Evolutionary conservation across 1,140 invertebrate genomes (phyloP), one percentile per base, ranked within the genome.

Genomic region (Tetranychus urticae): DNA sequence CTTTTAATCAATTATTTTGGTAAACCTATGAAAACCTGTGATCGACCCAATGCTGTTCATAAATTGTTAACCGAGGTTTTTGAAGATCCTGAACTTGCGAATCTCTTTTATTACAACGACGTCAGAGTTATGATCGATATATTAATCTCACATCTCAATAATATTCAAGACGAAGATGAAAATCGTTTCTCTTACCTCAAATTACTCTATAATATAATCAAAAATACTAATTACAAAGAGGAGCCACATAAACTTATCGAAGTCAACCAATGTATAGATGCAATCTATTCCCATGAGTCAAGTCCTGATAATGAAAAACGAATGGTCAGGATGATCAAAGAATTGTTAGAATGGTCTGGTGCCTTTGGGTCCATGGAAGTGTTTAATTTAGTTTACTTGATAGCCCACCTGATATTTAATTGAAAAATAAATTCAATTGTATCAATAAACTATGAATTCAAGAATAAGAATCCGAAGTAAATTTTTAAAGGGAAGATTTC

Each of bases 51-150:
- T 74, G 87, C 88, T 6, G 81, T 91, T 13, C 73, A 92, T 54
- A 91, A 92, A 73, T 77, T 94, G 63, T 81, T 88, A 61, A 81
- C 81, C 48, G 88, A 93, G 71, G 71, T 92, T 56, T 90, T 90
- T 70, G 81, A 78, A 55, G 79, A 78, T 57, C 75, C 79, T 59
- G 74, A 78, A 48, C 88, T 87, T 5, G 83, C 88, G 1, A 77
- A 79, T 65, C 77, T 92, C 45, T 87, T 92, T 70, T 94, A 93
- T 70, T 89, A 87, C 0, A 94, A 92, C 70, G 88, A 94, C 70
- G 82, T 85, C 3, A 87, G 86, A 74, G 88, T 93, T 46, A 76
- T 92, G 36, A 82, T 93, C 65, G 89, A 93, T 69, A 91, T 94
- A 68, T 81, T 91, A 55, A 80, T 90, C 33, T 75, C 88, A 37